phyloP scores from a whole-genome alignment of 2,797 vertebrate genomes.

The Enteromius argenteus region DNA sequence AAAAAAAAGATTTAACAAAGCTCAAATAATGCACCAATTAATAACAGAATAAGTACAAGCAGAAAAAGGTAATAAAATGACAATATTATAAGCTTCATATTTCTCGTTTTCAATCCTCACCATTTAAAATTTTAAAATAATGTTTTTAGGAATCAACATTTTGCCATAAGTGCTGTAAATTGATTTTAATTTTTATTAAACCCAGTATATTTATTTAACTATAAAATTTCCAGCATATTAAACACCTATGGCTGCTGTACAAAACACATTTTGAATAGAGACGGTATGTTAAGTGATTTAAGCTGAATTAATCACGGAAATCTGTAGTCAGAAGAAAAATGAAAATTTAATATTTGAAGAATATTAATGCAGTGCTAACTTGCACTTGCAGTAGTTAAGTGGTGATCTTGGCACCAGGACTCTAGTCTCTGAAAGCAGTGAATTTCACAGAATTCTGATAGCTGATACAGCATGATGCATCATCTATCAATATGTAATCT shows the following conservation, averaged over 20 bases:
- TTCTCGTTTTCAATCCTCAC: neutral
- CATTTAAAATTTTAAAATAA: neutral
- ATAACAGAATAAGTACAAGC: neutral
- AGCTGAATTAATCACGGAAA: neutral
- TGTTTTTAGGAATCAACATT: neutral
- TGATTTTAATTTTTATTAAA: neutral
- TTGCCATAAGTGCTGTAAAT: neutral
- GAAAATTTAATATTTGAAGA: neutral
- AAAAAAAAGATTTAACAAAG: neutral
- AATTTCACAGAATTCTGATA: constrained; percentile 17
- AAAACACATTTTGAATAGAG: neutral
- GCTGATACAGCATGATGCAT: neutral
- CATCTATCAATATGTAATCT: constrained; percentile 7
- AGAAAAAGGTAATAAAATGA: no score
- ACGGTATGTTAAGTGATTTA: neutral
- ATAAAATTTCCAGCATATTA: neutral
- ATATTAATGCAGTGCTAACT: neutral
- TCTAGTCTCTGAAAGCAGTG: neutral
- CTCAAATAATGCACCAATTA: neutral
- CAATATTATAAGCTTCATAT: neutral
- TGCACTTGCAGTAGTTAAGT: neutral
- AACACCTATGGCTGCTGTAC: neutral
- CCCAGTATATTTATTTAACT: neutral
- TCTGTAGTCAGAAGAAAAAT: neutral
- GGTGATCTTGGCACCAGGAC: neutral